Evolutionary conservation across 2,888 invertebrate genomes (phyloP).

Genomic region (Polia nebulosa): DNA sequence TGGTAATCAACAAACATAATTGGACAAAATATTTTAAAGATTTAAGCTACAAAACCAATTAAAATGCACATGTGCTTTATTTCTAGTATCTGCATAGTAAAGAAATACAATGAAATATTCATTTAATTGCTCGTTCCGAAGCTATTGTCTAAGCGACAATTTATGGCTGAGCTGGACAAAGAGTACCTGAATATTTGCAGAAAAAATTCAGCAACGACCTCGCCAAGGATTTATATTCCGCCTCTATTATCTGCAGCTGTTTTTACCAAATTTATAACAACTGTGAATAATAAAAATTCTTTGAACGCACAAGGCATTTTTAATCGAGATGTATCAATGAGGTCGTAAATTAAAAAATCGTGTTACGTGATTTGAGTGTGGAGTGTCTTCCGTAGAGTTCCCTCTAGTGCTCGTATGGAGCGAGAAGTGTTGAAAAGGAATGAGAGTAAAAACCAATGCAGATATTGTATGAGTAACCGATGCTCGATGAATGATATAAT

Average conservation of each 20-base stretch:
- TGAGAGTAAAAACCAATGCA: slow-evolving; percentile 66
- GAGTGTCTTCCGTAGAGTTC: slow-evolving; percentile 64
- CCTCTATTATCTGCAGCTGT: slow-evolving; percentile 77
- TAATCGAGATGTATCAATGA: slow-evolving; percentile 73
- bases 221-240: slow-evolving; percentile 79
- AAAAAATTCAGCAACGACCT: slow-evolving; percentile 72
- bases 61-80: slow-evolving; percentile 72
- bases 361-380: slow-evolving; percentile 61
- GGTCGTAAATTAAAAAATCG: slow-evolving; percentile 79
- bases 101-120: slow-evolving; percentile 84
- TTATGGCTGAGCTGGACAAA: slow-evolving; percentile 75
- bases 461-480: slow-evolving; percentile 68
- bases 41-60: slow-evolving; percentile 69
- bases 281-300: slow-evolving; percentile 79
- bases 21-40: slow-evolving; percentile 68
- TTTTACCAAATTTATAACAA: slow-evolving; percentile 79
- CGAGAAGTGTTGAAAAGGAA: slow-evolving; percentile 41
- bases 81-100: slow-evolving; percentile 47
- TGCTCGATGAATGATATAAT: slow-evolving; percentile 71
- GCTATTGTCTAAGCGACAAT: slow-evolving; percentile 81
- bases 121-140: slow-evolving; percentile 79
- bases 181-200: slow-evolving; percentile 63
- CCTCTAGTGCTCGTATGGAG: background rate
- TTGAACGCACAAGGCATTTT: slow-evolving; percentile 75
- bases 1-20: slow-evolving; percentile 69